Base-by-base conservation (phyloP, 2,797 vertebrate species). In the Taeniopygia guttata region DNA sequence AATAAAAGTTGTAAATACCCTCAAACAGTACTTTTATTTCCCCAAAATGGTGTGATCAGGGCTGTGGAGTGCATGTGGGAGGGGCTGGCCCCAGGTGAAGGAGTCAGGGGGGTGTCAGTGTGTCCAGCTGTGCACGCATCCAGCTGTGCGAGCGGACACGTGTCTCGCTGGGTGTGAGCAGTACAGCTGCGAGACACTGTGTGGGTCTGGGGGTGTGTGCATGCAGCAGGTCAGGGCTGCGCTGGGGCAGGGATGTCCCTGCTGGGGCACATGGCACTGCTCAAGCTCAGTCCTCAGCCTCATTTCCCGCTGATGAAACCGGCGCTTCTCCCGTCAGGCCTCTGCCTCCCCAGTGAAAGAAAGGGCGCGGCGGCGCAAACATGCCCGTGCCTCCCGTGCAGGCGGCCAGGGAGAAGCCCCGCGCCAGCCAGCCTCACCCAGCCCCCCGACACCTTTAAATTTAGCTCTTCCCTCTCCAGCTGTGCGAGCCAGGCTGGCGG, bases 1-100 rank as follows among this genome's bases (percentile, higher is more conserved):
- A 95, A 90, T 94, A 86, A 94, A 95, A 90, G 76, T 75, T 80
- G 29, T 46, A 89, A 87, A 67, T 59, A 62, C n/a, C 7, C 16
- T 87, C 46, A 58, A 78, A 76, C 2, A 36, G 46, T 54, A 84
- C 18, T 94, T 92, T 78, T 58, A 60, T 75, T 72, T n/a, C 8
- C 6, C 45, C 4, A 49, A 54, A 90, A 72, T 3, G 2, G 38
- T 38, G 30, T 6, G 38, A 67, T 13, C 0, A 1, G 18, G 49
- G 38, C 16, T 77, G 26, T 0, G 1, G 19, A 25, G 26, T 16
- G 12, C 55, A 20, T 2, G 18, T 26, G 42, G 26, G 32, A 15
- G 29, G 5, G 5, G 11, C 43, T 36, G 60, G 51, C 32, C 10
- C 11, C 43, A 49, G 26, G 4, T 21, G 60, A 30, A 64, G 36